Evolutionary conservation across 53 echinoderm and acorn worm genomes (phyloP).

Genomic region (Paracentrotus lividus): DNA sequence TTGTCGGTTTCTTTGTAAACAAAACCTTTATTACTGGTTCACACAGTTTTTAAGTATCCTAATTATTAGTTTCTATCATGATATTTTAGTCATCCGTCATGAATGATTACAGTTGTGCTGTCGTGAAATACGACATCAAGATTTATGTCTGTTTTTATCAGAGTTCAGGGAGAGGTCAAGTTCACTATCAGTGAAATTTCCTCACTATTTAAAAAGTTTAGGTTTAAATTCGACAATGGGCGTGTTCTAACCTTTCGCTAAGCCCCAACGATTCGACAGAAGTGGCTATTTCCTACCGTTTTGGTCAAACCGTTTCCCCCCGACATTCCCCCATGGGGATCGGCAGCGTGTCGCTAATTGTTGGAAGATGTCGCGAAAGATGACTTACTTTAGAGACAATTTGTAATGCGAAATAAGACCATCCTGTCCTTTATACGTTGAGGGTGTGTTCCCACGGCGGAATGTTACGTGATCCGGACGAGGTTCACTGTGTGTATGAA

Average conservation of each 20-base stretch:
- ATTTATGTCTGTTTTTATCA: neutral
- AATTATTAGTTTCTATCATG: neutral
- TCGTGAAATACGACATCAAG: neutral
- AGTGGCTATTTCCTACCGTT: neutral
- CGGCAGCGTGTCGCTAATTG: neutral
- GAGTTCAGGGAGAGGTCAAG: neutral
- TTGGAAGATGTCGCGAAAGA: neutral
- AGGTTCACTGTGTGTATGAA: no score
- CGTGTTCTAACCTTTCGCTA: neutral
- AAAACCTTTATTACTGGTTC: neutral
- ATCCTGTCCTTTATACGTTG: neutral
- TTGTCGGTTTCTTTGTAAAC: neutral
- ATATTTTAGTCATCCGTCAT: neutral
- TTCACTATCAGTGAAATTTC: neutral
- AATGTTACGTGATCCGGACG: neutral
- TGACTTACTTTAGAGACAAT: neutral
- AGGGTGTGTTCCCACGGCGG: neutral
- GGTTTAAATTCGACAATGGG: neutral
- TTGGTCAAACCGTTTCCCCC: neutral
- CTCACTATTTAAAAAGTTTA: neutral
- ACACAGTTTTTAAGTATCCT: neutral
- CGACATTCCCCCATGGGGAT: neutral
- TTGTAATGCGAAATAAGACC: neutral
- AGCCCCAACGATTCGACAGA: neutral
- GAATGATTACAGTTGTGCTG: neutral